Evolutionary conservation across 2,113 vertebrate genomes (phyloP).

Genomic region (Xenopus borealis): DNA sequence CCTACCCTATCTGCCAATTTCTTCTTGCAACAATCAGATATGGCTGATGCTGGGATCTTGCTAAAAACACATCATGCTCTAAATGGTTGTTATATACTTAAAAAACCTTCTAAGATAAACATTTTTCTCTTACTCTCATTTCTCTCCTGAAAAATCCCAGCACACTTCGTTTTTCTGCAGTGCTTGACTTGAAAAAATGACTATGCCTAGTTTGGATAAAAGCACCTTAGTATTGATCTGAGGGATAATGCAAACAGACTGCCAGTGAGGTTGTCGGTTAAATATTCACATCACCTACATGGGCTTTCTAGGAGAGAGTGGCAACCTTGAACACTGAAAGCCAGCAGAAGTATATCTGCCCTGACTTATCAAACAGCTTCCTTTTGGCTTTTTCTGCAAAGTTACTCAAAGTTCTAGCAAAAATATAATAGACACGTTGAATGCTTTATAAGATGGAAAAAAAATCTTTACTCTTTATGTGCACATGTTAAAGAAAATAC

Average conservation of each 20-base stretch:
- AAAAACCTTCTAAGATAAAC: no score
- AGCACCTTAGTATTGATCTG: conserved; percentile 1
- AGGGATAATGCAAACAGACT: conserved; percentile 25
- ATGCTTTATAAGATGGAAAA: neutral
- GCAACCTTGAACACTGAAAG: conserved; percentile 7
- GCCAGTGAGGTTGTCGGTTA: conserved; percentile 28
- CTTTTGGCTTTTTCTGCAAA: neutral
- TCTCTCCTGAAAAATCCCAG: neutral
- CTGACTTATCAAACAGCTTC: conserved; percentile 27
- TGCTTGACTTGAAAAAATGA: neutral
- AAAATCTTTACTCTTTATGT: no score
- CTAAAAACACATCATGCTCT: neutral
- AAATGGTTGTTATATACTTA: no score
- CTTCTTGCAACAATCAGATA: no score
- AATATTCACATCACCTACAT: conserved; percentile 23
- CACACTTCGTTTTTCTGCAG: neutral
- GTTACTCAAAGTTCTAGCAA: neutral
- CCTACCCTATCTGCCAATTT: neutral
- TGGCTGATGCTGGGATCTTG: no score
- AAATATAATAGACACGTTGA: no score
- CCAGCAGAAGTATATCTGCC: conserved; percentile 15
- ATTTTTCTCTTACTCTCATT: no score
- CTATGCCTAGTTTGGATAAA: conserved; percentile 7
- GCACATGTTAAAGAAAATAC: no score
- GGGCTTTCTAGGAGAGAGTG: neutral